Evolutionary conservation across 2,888 invertebrate species (phyloP), one percentile per base, ranked within the genome.

Genomic region (Pachycephus smyrnensis): DNA sequence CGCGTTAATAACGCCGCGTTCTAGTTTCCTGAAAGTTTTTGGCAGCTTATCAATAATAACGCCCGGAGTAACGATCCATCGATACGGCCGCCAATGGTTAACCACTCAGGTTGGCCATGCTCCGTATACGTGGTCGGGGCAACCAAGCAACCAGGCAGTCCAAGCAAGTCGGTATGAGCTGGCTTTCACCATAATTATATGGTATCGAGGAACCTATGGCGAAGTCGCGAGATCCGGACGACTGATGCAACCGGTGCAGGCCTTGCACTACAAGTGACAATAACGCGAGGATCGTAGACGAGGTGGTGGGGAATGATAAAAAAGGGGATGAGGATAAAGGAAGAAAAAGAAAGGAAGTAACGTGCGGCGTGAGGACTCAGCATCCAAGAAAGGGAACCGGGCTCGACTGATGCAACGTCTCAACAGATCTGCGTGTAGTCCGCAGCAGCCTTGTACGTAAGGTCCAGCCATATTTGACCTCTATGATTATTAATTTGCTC

Each of bases 121-220:
- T 55, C 76, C 69, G 77, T 81, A 80, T 73, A 40, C 15, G 40
- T 15, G 40, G 15, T 40, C 15, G 40, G 15, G 15, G 40, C 15
- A 40, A 15, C 40, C 15, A 40, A 40, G 30, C 69, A 11, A 68
- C 68, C 15, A 11, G 68, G 68, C 69, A 81, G 81, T 37, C 31
- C 32, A 36, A 37, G 40, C 40, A 40, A 15, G 40, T 40, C 40
- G 6, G 33, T 31, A 73, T 15, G 75, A 68, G 40, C 85, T 84
- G 88, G 87, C 89, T 89, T 89, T 89, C 89, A 87, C 89, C 88
- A 84, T 89, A 88, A 89, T 89, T 88, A 89, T 83, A 89, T 83
- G 86, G 84, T 87, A 81, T 80, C 77, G 77, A 75, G 73, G 79
- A 76, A 78, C 79, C 75, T 80, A 79, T 76, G 75, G 77, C 73